Evolutionary conservation across 2,113 vertebrate species (phyloP).

Genomic region (Protobothrops mucrosquamatus): DNA sequence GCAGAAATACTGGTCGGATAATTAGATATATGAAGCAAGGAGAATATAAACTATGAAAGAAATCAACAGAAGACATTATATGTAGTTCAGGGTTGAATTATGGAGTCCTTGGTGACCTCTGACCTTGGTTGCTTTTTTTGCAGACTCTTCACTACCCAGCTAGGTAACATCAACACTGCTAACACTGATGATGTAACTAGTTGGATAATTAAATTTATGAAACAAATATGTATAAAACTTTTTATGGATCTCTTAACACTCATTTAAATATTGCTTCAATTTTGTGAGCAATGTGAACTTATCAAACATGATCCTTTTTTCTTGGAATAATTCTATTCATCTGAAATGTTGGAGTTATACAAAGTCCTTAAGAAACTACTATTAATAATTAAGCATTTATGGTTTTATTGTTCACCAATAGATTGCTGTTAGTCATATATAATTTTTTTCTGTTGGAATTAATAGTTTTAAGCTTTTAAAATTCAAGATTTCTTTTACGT

Average conservation of each 20-base stretch:
- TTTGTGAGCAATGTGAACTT: background rate
- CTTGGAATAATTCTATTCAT: background rate
- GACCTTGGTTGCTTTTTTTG: background rate
- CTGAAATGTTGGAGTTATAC: background rate
- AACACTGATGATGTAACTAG: background rate
- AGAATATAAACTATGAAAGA: background rate
- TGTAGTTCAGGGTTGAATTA: background rate
- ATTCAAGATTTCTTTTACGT: background rate
- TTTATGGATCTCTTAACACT: background rate
- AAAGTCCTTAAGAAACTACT: background rate
- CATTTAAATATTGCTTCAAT: background rate
- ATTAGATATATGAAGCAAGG: background rate
- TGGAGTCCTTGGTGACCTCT: background rate
- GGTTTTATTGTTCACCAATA: background rate
- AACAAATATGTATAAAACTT: background rate
- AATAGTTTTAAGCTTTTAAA: background rate
- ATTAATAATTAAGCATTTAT: background rate
- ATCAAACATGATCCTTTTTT: background rate
- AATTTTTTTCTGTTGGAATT: background rate
- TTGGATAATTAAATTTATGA: background rate
- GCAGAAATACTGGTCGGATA: background rate
- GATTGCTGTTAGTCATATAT: background rate
- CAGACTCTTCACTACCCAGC: background rate
- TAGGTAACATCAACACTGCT: background rate
- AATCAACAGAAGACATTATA: background rate